Percentiles rank a stretch among this genome's conserved stretches.
Evolutionary conservation across 2,888 invertebrate genomes (phyloP).

Genomic region (Ischnura elegans): DNA sequence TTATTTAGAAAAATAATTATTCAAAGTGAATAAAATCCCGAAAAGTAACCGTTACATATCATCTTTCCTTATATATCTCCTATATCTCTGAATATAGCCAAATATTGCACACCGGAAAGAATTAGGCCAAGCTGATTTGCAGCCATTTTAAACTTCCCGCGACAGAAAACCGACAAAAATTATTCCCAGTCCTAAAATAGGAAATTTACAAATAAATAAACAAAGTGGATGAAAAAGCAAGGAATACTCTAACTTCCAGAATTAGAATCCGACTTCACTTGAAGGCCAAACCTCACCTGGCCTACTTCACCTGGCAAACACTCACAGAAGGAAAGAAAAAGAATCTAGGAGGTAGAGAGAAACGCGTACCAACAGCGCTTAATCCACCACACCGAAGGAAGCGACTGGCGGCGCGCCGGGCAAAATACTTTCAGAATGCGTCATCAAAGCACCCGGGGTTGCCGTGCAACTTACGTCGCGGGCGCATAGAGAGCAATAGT

Average conservation of each 20-base stretch:
- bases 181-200: background rate
- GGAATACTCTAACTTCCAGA: background rate
- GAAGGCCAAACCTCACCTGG: background rate
- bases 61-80: no score
- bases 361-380: background rate
- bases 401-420: background rate
- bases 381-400: background rate
- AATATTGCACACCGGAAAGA: no score
- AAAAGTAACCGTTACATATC: no score
- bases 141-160: background rate
- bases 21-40: no score
- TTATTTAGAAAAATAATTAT: no score
- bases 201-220: background rate
- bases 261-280: background rate
- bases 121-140: no score
- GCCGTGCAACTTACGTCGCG: no score
- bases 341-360: background rate
- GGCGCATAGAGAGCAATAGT: background rate
- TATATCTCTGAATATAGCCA: no score
- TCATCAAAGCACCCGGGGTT: slow-evolving; percentile 36
- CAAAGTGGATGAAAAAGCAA: background rate
- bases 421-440: background rate
- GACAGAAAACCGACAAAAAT: background rate
- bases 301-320: background rate
- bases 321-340: background rate